Evolutionary conservation across 2,113 vertebrate genomes (phyloP).

Genomic region (Desmodus rotundus): DNA sequence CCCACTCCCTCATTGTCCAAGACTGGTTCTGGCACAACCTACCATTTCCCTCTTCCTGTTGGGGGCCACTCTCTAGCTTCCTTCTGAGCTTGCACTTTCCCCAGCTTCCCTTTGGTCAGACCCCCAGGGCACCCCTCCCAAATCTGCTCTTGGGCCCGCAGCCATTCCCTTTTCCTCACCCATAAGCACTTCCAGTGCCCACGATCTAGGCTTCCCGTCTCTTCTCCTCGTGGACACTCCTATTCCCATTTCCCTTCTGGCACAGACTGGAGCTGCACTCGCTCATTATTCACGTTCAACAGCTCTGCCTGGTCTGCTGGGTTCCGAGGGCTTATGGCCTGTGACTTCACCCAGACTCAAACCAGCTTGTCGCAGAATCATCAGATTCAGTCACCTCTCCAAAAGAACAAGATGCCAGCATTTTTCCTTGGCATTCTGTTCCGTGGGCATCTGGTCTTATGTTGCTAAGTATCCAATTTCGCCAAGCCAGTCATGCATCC

Average conservation of each 20-base stretch:
- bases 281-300: not conserved
- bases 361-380: slow-evolving; percentile 62
- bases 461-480: slow-evolving; percentile 79
- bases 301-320: not conserved
- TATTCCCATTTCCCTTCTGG: not conserved
- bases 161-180: not conserved
- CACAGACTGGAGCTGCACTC: not conserved
- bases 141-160: not conserved
- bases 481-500: slow-evolving; percentile 74
- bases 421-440: slow-evolving; percentile 78
- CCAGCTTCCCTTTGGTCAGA: not conserved
- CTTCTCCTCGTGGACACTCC: not conserved
- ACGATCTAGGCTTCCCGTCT: not conserved
- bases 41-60: not conserved
- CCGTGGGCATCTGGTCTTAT: slow-evolving; percentile 80
- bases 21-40: not conserved
- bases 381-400: slow-evolving; percentile 69
- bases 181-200: not conserved
- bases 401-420: slow-evolving; percentile 55
- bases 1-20: not conserved
- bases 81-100: not conserved
- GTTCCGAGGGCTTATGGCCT: slow-evolving; percentile 36
- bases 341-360: slow-evolving; percentile 45
- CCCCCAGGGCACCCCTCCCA: not conserved
- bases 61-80: not conserved